Base-by-base conservation (phyloP, 2,797 vertebrate species). In the Acrossocheilus wenchowensis region DNA sequence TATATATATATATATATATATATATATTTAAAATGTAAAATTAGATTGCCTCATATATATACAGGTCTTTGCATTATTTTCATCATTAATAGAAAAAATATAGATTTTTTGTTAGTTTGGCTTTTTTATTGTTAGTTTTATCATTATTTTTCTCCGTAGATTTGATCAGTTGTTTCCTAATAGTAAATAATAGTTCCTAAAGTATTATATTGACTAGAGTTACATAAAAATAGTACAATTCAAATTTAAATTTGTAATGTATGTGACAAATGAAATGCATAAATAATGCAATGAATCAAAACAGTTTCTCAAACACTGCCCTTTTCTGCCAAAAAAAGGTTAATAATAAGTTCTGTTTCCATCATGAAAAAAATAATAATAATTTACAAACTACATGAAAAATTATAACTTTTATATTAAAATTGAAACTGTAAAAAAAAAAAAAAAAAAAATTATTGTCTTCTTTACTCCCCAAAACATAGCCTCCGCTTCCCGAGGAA, bases 401-500 rank as follows among this genome's bases (percentile, higher is more conserved):
- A 15, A 52, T 52, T n/a, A n/a, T 57, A 9, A 21, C 54, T 57
- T 57, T 57, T 7, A 3, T 57, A 60, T 60, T n/a, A 4, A 60
- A 60, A 60, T 21, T 60, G 8, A 60, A 60, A n/a, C 8, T n/a
- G 5, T 48, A 48, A 48, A 48, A 54, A 57, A 8, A 21, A 57
- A 8, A n/a, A n/a, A n/a, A n/a, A 21, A 57, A 23, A 9, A 21
- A 21, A 21, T 39, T 8, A 9, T 64, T 69, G 5, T n/a, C 9
- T 88, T 90, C 85, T 93, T 39, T 91, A 89, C 14, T 78, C 23
- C 21, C 17, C 19, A 14, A 75, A 62, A 45, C 68, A 0, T 92
- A 99, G 98, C 98, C 97, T 2, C 96, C 97, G 0, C 95, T 98
- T 15, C 98, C 98, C 0, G 95, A 96, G 84, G 97, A 98, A 85